Evolutionary conservation across 2,797 vertebrate species (phyloP), one percentile per base, ranked within the genome.

Genomic region (Rhynchotus rufescens): DNA sequence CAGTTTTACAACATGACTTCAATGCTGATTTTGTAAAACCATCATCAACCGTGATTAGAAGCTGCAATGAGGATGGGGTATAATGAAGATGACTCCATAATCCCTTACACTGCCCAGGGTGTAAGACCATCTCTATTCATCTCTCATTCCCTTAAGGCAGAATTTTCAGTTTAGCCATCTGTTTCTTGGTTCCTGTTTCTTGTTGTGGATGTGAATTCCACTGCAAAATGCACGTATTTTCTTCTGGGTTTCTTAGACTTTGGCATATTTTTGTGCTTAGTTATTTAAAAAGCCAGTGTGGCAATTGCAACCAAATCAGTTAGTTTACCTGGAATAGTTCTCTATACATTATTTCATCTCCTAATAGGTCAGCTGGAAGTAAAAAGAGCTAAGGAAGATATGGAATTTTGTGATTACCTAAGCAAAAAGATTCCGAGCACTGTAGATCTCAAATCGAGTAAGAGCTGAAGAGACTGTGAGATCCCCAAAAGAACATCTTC

Each of bases 111-210:
- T 34, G 26, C 71, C 69, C 74, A n/a, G 15, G 26, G 57, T 69
- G 22, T 45, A 54, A 92, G 78, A 90, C 1, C 1, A 25, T 30
- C 67, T 22, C 25, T 54, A 60, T 77, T 86, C 26, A 88, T 59
- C 76, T 57, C 78, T 72, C 14, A 36, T 56, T 86, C 73, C 40
- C 69, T 80, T 66, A 64, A 77, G 72, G 54, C 45, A 86, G 42
- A 80, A 94, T 86, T 95, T 92, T 89, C 77, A 77, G n/a, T 52
- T 59, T 34, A 72, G 42, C 49, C 26, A 88, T 65, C 25, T 65
- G 12, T 38, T 80, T 73, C 51, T 61, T 51, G 8, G 15, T n/a
- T 92, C 49, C 19, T 87, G 94, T 90, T 66, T 81, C 9, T 52
- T 51, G 6, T 0, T 54, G 10, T 32, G n/a, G 15, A 54, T 64